Percentiles rank a stretch among this genome's conserved stretches.
phyloP scores from a whole-genome alignment of 2,113 vertebrate genomes.

The Petrocephalus zakoni region DNA sequence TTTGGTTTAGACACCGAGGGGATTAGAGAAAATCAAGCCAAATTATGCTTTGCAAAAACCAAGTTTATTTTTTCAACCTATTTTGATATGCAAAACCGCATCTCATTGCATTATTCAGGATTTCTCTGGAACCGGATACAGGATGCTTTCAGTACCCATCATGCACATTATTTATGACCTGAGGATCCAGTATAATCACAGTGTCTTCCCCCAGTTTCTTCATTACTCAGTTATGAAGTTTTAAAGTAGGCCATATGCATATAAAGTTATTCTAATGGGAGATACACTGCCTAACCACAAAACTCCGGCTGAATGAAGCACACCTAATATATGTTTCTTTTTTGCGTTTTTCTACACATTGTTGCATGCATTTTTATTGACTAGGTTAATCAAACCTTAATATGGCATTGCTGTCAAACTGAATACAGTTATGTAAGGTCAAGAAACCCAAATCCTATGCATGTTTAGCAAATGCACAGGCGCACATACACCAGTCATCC shows the following conservation, averaged over 20 bases:
- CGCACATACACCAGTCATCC: constrained; percentile 16
- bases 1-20: constrained; percentile 55
- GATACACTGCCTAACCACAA: constrained; percentile 35
- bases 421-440: neutral
- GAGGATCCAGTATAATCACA: neutral
- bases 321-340: constrained; percentile 35
- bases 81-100: constrained; percentile 46
- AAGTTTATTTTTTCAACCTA: constrained; percentile 36
- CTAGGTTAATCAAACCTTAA: neutral
- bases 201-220: constrained; percentile 9
- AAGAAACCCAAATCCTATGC: neutral
- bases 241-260: constrained; percentile 18
- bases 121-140: constrained; percentile 36
- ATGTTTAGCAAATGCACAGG: neutral
- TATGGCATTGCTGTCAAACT: neutral
- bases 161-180: constrained; percentile 34
- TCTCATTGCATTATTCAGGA: constrained; percentile 38
- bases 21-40: constrained; percentile 54
- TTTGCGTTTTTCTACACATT: constrained; percentile 1
- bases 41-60: constrained; percentile 51
- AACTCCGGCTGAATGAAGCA: constrained; percentile 32
- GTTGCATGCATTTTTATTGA: neutral
- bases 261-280: constrained; percentile 26
- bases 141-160: constrained; percentile 14
- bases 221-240: constrained; percentile 19